phyloP scores from a whole-genome alignment of 2,797 vertebrate species.

The Falco cherrug region DNA sequence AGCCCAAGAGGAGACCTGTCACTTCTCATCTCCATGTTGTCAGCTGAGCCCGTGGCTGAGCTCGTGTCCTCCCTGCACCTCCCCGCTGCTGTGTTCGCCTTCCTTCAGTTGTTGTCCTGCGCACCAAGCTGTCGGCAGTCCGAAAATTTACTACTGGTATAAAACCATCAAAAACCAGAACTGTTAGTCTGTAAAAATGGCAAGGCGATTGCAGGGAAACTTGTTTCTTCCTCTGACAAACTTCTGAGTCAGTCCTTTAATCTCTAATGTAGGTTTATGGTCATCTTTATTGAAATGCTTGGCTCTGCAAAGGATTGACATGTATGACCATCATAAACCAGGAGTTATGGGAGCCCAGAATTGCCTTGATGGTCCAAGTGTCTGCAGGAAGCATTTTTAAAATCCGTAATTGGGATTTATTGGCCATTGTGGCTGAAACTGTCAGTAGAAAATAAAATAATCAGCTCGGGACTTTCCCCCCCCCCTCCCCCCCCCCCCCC shows the following conservation, averaged over 20 bases:
- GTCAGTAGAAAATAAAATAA: slow-evolving; percentile 70
- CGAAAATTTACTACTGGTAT: neutral
- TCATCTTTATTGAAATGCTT: slow-evolving; percentile 52
- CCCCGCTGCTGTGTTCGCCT: neutral
- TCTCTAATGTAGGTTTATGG: slow-evolving; percentile 61
- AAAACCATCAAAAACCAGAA: slow-evolving; percentile 19
- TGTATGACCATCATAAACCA: slow-evolving; percentile 60
- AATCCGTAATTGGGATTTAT: slow-evolving; percentile 58
- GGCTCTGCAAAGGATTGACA: slow-evolving; percentile 27
- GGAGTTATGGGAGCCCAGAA: slow-evolving; percentile 55
- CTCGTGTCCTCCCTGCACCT: neutral
- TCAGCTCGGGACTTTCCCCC: neutral
- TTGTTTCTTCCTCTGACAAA: slow-evolving; percentile 45
- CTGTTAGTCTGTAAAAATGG: slow-evolving; percentile 2
- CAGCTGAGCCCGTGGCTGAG: neutral
- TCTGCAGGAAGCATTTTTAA: slow-evolving; percentile 65
- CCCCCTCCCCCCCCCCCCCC: neutral
- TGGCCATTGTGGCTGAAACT: slow-evolving; percentile 48
- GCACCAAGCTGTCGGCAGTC: neutral
- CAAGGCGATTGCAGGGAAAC: neutral
- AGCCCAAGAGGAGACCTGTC: slow-evolving; percentile 28
- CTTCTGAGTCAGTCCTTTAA: slow-evolving; percentile 50
- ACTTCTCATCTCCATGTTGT: neutral
- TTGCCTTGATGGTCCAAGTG: slow-evolving; percentile 53
- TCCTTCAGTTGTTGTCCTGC: neutral